Conservation (phyloP, 2,888 invertebrate genomes). For the Lacanobia wlatinum region DNA sequence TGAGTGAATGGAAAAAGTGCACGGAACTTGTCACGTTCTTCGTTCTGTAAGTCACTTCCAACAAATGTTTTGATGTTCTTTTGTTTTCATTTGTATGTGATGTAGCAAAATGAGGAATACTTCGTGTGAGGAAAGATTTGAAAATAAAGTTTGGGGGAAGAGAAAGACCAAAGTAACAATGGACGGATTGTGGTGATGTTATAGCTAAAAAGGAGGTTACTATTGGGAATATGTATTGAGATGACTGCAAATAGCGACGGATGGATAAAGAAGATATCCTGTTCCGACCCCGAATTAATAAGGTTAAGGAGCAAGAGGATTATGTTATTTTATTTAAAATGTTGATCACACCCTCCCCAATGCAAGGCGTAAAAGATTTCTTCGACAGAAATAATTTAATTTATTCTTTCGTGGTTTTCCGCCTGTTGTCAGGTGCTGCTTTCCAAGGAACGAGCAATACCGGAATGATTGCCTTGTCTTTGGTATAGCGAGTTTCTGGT, state of each 20-base stretch:
- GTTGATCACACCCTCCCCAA: not conserved
- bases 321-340: not conserved
- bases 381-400: not conserved
- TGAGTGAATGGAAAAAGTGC: constrained; percentile 30
- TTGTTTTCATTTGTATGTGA: not conserved
- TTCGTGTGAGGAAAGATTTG: not conserved
- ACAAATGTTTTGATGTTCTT: not conserved
- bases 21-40: not conserved
- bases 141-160: not conserved
- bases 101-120: no score
- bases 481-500: constrained; percentile 36
- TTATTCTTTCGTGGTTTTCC: constrained; percentile 12
- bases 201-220: not conserved
- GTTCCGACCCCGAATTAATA: no score
- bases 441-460: constrained; percentile 36
- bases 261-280: not conserved
- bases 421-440: constrained; percentile 20
- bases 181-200: not conserved
- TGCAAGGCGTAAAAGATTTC: not conserved
- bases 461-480: constrained; percentile 33
- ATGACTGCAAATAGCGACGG: not conserved
- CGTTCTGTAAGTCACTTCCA: not conserved
- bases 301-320: not conserved
- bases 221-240: not conserved
- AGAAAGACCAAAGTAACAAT: not conserved